Evolutionary conservation across 2,113 vertebrate species (phyloP).

Genomic region (Lepus europaeus): DNA sequence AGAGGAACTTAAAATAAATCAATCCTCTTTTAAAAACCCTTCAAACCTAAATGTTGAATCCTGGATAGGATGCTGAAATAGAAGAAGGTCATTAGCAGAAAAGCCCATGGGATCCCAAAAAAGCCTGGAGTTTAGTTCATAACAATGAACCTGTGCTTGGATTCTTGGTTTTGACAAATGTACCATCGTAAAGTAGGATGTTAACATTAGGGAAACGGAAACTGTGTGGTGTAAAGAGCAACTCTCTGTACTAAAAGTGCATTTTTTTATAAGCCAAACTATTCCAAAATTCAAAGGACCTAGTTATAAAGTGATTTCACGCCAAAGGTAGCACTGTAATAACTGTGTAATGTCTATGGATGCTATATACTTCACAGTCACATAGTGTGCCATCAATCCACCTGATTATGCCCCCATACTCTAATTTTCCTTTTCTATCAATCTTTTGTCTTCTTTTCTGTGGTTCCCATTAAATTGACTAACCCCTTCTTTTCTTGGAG

Average conservation of each 20-base stretch:
- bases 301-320: conserved; percentile 2
- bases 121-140: conserved; percentile 40
- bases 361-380: not conserved
- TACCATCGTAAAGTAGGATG: conserved; percentile 21
- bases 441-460: conserved; percentile 26
- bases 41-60: conserved; percentile 49
- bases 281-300: conserved; percentile 38
- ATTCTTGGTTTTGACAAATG: conserved; percentile 57
- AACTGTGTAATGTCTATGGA: not conserved
- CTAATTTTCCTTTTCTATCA: conserved; percentile 23
- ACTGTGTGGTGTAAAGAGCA: not conserved
- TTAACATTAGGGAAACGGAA: conserved; percentile 33
- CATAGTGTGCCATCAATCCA: not conserved
- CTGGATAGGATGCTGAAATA: conserved; percentile 28
- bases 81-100: conserved; percentile 62
- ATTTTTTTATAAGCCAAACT: conserved; percentile 56
- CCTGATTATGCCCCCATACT: not conserved
- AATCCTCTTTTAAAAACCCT: conserved; percentile 58
- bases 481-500: not conserved
- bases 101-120: conserved; percentile 42
- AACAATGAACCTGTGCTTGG: not conserved
- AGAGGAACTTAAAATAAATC: conserved; percentile 31
- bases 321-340: conserved; percentile 2
- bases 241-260: conserved; percentile 7
- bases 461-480: not conserved